Conservation (phyloP, 1,140 invertebrate species). For the Octopus sinensis region DNA sequence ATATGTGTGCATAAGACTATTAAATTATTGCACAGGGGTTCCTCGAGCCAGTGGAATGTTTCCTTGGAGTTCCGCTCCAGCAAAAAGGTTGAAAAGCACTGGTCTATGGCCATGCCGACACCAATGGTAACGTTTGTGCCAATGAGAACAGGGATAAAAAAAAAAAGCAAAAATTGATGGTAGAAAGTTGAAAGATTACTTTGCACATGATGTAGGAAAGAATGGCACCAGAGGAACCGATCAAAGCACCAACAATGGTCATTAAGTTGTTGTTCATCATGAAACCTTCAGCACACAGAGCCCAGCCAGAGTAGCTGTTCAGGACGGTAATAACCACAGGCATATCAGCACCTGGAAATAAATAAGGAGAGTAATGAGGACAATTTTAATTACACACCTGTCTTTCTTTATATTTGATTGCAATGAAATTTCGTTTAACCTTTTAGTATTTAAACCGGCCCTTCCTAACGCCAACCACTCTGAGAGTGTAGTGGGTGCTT, state of each 20-base stretch:
- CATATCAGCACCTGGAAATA: constrained; percentile 72
- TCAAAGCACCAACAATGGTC: constrained; percentile 86
- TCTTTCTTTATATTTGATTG: not conserved
- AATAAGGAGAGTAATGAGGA: constrained; percentile 8
- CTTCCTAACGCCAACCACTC: too few species aligned
- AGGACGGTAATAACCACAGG: constrained; percentile 89
- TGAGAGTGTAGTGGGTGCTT: too few species aligned
- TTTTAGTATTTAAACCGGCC: too few species aligned
- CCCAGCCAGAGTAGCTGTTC: constrained; percentile 81
- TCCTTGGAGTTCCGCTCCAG: too few species aligned
- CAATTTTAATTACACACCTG: not conserved
- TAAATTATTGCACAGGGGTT: too few species aligned
- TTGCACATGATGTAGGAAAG: constrained; percentile 94
- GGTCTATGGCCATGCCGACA: too few species aligned
- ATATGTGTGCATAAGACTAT: too few species aligned
- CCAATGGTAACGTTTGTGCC: not conserved
- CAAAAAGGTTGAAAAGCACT: too few species aligned
- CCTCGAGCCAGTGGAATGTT: too few species aligned
- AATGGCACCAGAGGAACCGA: constrained; percentile 87
- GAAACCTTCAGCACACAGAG: constrained; percentile 84
- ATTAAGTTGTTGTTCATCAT: constrained; percentile 91
- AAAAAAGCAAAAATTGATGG: not conserved
- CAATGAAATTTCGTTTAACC: not conserved
- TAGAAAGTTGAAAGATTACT: constrained; percentile 58
- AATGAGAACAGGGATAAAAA: not conserved